A percentile compares a stretch with the other conserved stretches of the same genome.
These are phyloP conservation scores for Uromys caudimaculatus DNA, from an alignment of 2,797 vertebrate genomes.

Conservation along the genomic window DNA sequence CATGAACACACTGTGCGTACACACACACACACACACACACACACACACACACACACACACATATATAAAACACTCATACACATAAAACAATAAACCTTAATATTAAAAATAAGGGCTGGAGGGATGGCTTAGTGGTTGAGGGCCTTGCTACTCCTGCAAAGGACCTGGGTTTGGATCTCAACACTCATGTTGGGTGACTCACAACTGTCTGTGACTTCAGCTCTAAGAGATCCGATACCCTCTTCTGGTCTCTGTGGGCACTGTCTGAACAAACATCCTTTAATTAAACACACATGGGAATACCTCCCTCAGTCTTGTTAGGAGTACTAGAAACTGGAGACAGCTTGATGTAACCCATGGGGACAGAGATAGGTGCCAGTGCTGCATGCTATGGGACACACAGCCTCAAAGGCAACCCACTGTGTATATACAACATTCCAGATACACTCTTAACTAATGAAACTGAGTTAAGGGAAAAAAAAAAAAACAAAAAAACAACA, in stretches of 20 bases:
- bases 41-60: background rate
- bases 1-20: background rate
- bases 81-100: background rate
- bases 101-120: background rate
- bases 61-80: background rate
- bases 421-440: background rate
- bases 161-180: background rate
- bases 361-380: background rate
- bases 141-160: background rate
- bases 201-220: background rate
- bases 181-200: background rate
- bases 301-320: too few relatives aligned
- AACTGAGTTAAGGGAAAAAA: background rate
- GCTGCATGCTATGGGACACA: fast-evolving
- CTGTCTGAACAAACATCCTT: background rate
- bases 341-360: background rate
- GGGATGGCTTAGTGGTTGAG: background rate
- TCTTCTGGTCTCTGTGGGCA: background rate
- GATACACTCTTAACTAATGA: background rate
- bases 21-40: background rate
- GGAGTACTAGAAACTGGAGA: background rate
- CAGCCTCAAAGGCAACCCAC: background rate
- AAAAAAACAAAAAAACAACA: background rate
- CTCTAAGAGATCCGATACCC: background rate
- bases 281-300: background rate